A percentile compares a stretch with the other conserved stretches of the same genome.
Evolutionary conservation across 35 echinoderm and acorn worm genomes (phyloP).

Genomic region (Ophioderma brevispina): DNA sequence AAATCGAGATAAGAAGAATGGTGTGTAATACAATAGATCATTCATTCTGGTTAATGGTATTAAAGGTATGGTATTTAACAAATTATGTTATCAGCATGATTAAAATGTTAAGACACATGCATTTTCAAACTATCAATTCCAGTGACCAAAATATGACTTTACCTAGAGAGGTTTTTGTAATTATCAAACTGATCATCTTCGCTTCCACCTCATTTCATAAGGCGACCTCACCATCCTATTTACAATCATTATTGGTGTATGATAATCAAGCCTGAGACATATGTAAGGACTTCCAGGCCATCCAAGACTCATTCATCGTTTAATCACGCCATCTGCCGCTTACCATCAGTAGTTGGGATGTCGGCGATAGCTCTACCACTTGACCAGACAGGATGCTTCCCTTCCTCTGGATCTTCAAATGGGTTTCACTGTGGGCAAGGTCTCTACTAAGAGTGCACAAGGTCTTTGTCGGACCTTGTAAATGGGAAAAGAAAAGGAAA

Average conservation of each 20-base stretch:
- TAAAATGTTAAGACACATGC: too few relatives aligned
- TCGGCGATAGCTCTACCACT: not conserved
- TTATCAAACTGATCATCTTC: not conserved
- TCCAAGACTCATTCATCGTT: constrained; percentile 45
- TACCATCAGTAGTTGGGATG: not conserved
- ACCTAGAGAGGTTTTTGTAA: too few relatives aligned
- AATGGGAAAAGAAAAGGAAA: not conserved
- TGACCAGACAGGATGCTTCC: constrained; percentile 59
- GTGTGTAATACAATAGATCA: too few relatives aligned
- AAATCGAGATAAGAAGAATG: too few relatives aligned
- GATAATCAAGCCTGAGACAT: constrained; percentile 90
- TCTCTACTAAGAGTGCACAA: constrained; percentile 71
- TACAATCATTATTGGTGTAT: not conserved
- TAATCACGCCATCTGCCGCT: not conserved
- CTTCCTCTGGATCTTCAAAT: constrained; percentile 23
- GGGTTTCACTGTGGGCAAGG: constrained; percentile 54
- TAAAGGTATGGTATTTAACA: too few relatives aligned
- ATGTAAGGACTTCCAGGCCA: constrained; percentile 48
- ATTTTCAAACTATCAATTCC: too few relatives aligned
- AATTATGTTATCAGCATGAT: too few relatives aligned
- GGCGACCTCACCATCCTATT: constrained; percentile 41
- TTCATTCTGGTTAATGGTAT: too few relatives aligned
- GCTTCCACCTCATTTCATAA: not conserved
- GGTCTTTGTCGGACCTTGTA: constrained; percentile 46
- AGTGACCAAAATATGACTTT: too few relatives aligned